Evolutionary conservation across 1,140 invertebrate genomes (phyloP), one percentile per base, ranked within the genome.

Genomic region (Bombus fervidus): DNA sequence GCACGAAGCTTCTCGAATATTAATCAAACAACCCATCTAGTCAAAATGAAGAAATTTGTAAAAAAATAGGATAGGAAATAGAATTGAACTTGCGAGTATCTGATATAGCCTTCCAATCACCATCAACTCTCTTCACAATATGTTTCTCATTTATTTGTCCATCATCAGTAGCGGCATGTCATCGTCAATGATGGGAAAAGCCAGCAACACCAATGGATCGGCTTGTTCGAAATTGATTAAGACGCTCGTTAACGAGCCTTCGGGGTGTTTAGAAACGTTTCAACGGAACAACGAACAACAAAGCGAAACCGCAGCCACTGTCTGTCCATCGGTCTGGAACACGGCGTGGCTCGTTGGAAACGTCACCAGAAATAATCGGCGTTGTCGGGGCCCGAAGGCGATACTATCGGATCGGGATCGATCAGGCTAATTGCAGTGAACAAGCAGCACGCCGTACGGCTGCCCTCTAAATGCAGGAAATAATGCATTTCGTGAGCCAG

Each of bases 371-470:
- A 86, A 71, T 86, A 74, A 89, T 89, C 87, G 78, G 87, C 66
- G 64, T 72, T 47, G 34, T 8, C 34, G 74, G 34, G 37, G 3
- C n/a, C 79, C 22, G 25, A 39, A 37, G 76, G 28, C 69, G 77
- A 73, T 74, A 53, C 22, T 43, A 81, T 81, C 68, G 72, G 25
- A 80, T 85, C 47, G 64, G 25, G 39, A 37, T 64, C 74, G 85
- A 9, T 59, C 59, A n/a, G 15, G 57, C 85, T 90, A 89, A 90
- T 90, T 90, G 87, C 69, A 47, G 71, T 5, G 87, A 84, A 77
- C 79, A 73, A 64, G 39, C 41, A 62, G 69, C 43, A 76, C 73
- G 57, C 57, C 25, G 57, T 34, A 31, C 39, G 37, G 39, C 66
- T 79, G 53, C 39, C 34, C 85, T 12, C 37, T 86, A 78, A 90